phyloP scores from a whole-genome alignment of 2,113 vertebrate genomes.

The Empidonax traillii region DNA sequence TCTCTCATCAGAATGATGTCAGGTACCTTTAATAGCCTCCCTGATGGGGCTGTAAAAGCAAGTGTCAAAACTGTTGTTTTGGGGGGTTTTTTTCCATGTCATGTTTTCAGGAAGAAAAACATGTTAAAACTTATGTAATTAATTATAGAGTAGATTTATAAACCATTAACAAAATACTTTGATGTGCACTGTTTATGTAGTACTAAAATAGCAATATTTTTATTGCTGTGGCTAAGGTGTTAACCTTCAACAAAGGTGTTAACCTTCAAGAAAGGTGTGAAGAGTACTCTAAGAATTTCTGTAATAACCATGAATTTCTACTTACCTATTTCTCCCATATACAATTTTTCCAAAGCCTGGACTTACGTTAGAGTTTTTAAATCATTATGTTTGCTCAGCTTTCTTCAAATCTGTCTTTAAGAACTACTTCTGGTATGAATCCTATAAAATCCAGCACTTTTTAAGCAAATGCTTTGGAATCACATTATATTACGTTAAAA shows the following conservation, averaged over 20 bases:
- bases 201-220: background rate
- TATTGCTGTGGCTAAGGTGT: background rate
- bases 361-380: background rate
- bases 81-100: background rate
- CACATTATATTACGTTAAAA: background rate
- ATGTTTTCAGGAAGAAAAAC: background rate
- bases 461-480: background rate
- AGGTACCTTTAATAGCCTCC: background rate
- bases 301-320: background rate
- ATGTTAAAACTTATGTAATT: background rate
- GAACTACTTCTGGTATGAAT: background rate
- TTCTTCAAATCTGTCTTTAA: background rate
- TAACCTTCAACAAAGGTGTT: background rate
- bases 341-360: background rate
- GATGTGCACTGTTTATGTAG: background rate
- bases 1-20: background rate
- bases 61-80: background rate
- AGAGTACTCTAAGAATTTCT: background rate
- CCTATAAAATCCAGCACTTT: background rate
- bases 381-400: background rate
- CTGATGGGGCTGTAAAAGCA: background rate
- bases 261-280: background rate
- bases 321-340: background rate
- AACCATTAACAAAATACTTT: background rate
- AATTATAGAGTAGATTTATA: background rate